Percentiles rank a stretch among this genome's conserved stretches.
Evolutionary conservation across 2,888 invertebrate species (phyloP).

Genomic region (Ochropleura leucogaster): DNA sequence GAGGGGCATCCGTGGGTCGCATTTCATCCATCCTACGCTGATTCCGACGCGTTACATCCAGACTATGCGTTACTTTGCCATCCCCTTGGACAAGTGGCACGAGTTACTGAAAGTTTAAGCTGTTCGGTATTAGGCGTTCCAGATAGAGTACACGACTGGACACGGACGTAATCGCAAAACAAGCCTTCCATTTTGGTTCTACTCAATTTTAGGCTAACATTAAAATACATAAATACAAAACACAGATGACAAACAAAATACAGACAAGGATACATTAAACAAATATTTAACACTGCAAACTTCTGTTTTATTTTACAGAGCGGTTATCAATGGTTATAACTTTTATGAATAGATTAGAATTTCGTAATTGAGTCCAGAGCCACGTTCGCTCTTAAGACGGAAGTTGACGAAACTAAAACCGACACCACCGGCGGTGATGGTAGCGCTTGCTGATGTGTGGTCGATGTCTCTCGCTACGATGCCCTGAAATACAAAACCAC

Average conservation of each 20-base stretch:
- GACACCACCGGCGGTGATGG: constrained; percentile 81
- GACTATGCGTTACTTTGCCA: no score
- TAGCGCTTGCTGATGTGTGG: constrained; percentile 70
- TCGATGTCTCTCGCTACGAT: constrained; percentile 78
- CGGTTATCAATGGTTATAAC: not conserved
- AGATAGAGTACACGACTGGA: no score
- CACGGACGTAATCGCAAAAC: no score
- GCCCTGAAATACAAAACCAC: constrained; percentile 72
- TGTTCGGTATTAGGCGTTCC: no score
- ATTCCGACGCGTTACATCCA: no score
- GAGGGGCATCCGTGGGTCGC: no score
- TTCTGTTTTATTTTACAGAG: constrained; percentile 21
- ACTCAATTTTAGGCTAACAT: no score
- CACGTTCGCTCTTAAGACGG: constrained; percentile 80
- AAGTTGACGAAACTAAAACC: constrained; percentile 79
- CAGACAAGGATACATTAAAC: not conserved
- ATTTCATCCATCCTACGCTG: no score
- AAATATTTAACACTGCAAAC: not conserved
- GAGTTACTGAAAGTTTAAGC: no score
- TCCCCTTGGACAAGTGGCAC: no score
- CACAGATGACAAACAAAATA: not conserved
- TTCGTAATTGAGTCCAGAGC: constrained; percentile 76
- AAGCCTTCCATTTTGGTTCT: no score
- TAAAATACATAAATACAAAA: no score
- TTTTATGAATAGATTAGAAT: constrained; percentile 79